phyloP scores from a whole-genome alignment of 2,113 vertebrate genomes.

The Pardalotus punctatus region DNA sequence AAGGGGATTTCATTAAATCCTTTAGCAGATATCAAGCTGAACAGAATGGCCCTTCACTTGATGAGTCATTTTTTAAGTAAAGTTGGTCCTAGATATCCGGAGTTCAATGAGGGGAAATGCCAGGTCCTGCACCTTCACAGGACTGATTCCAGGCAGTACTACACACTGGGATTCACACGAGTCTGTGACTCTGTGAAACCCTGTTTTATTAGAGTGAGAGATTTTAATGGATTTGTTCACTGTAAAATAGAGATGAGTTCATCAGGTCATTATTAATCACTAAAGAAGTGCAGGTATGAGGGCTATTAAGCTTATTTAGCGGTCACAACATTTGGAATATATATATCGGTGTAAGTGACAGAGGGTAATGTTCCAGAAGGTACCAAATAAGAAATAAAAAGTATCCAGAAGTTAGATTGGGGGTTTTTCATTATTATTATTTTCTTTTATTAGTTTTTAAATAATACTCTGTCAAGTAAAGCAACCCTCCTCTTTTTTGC shows the following conservation, averaged over 20 bases:
- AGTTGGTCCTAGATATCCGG: neutral
- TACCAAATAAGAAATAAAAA: neutral
- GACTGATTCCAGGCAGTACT: neutral
- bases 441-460: neutral
- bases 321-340: neutral
- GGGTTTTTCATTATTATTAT: accelerated
- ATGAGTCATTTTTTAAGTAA: neutral
- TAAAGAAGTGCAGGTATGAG: neutral
- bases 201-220: neutral
- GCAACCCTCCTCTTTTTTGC: neutral
- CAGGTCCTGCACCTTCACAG: neutral
- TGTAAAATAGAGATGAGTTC: neutral
- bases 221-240: neutral
- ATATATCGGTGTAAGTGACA: neutral
- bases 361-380: neutral
- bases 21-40: neutral
- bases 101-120: neutral
- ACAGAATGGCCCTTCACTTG: neutral
- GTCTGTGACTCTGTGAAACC: neutral
- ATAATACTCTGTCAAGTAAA: neutral
- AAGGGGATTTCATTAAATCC: neutral
- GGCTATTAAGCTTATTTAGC: neutral
- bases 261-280: neutral
- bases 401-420: neutral
- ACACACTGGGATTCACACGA: neutral